Base-by-base conservation (phyloP, 37 sponge, comb jelly and placozoan species). In the Crambe crambe region DNA sequence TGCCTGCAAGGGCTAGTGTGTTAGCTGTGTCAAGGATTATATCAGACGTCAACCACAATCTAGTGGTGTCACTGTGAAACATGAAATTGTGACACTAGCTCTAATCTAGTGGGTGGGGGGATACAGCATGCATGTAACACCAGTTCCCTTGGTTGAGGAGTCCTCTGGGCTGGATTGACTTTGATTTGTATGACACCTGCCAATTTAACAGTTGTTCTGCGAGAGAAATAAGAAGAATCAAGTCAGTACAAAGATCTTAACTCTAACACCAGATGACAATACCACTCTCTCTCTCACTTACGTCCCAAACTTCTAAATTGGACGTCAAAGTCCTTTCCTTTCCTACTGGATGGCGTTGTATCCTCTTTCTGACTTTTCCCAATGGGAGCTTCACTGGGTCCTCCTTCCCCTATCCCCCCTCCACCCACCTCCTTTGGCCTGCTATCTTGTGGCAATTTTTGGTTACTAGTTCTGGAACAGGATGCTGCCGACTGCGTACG, bases 41-140 rank as follows among this genome's bases (percentile, higher is more conserved):
- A n/a, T n/a, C n/a, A n/a, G n/a, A n/a, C n/a, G n/a, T n/a, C n/a
- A n/a, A n/a, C n/a, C n/a, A n/a, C n/a, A n/a, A n/a, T n/a, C n/a
- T n/a, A n/a, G n/a, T n/a, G n/a, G n/a, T n/a, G n/a, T n/a, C n/a
- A n/a, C n/a, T n/a, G n/a, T n/a, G n/a, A n/a, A n/a, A n/a, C n/a
- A n/a, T n/a, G n/a, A n/a, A n/a, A n/a, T n/a, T n/a, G n/a, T n/a
- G n/a, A n/a, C n/a, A n/a, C n/a, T n/a, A n/a, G n/a, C n/a, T n/a
- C n/a, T n/a, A n/a, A n/a, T n/a, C n/a, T n/a, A n/a, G n/a, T n/a
- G 15, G 29, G 38, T 31, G 26, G 51, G 35, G 59, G 88, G 89
- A 84, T 87, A 90, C 96, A 80, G 93, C 84, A 80, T 95, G 93
- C 26, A 96, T 75, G 69, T 93, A 96, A 68, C 97, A 96, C 75